Percentiles rank a stretch among this genome's conserved stretches.
These are phyloP conservation scores for Harpagus bidentatus DNA, from an alignment of 2,113 vertebrate species.

Conservation along the genomic window DNA sequence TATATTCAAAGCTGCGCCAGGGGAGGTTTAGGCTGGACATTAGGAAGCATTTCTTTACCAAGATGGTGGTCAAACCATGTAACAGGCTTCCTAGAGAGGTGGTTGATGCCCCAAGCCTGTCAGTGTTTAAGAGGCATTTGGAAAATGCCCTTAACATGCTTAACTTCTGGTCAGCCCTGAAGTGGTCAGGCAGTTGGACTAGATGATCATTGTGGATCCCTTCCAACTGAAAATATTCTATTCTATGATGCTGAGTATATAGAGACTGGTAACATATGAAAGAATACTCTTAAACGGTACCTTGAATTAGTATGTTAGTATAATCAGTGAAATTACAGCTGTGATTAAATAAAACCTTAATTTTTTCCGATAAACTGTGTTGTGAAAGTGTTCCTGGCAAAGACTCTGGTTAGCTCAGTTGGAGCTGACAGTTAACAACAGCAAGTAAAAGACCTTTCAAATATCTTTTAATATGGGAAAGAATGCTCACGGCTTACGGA, in stretches of 20 bases:
- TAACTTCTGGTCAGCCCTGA: background rate
- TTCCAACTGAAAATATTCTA: background rate
- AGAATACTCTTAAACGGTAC: background rate
- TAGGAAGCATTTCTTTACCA: background rate
- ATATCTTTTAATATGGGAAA: background rate
- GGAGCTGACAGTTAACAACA: background rate
- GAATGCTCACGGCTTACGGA: background rate
- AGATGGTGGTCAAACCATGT: background rate
- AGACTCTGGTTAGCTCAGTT: background rate
- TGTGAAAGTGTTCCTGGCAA: background rate
- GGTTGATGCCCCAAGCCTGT: background rate
- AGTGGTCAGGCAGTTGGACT: background rate
- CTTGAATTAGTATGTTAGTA: background rate
- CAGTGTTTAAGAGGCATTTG: background rate
- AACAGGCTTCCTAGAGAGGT: background rate
- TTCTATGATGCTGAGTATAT: background rate
- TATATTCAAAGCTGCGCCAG: background rate
- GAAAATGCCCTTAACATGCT: background rate
- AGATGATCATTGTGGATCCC: background rate
- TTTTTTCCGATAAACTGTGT: background rate
- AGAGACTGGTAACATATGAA: background rate
- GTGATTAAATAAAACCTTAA: background rate
- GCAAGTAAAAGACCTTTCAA: background rate
- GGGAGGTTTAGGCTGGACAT: background rate
- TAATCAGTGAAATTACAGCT: background rate